Percentiles rank a stretch among this genome's conserved stretches.
Evolutionary conservation across 2,888 invertebrate species (phyloP).

Genomic region (Ormyrus pomaceus): DNA sequence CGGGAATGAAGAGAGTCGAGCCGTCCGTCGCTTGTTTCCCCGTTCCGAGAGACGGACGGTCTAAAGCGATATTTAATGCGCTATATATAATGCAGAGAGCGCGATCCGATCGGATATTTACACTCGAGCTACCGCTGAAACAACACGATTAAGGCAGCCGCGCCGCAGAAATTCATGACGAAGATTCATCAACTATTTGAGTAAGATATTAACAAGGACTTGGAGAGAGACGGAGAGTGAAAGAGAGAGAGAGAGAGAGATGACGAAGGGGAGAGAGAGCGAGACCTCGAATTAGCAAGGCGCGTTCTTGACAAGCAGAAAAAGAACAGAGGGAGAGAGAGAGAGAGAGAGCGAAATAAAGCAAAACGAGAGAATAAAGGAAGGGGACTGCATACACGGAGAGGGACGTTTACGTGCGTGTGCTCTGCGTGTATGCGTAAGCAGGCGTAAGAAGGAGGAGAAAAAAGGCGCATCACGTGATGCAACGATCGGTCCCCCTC

Average conservation of each 20-base stretch:
- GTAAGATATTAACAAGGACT: conserved; percentile 53
- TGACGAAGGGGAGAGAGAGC: conserved; percentile 3
- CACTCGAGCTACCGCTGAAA: conserved; percentile 49
- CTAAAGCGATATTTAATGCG: no score
- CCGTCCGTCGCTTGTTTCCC: no score
- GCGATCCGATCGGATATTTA: conserved; percentile 59
- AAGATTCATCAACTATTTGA: conserved; percentile 36
- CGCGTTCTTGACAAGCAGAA: conserved; percentile 46
- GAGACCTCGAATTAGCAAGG: conserved; percentile 50
- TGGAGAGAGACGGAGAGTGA: conserved; percentile 12
- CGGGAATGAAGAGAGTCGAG: no score
- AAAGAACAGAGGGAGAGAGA: conserved; percentile 36
- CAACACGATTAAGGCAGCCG: conserved; percentile 24
- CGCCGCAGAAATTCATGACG: conserved; percentile 11
- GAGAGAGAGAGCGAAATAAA: conserved; percentile 27
- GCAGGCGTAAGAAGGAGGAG: conserved; percentile 1
- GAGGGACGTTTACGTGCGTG: conserved; percentile 13
- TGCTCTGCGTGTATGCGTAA: neutral
- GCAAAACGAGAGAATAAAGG: conserved; percentile 24
- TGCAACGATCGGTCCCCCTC: conserved; percentile 40
- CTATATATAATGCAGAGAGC: no score
- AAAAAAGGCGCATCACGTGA: conserved; percentile 50
- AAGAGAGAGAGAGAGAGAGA: neutral
- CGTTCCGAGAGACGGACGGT: no score
- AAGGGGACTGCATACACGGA: conserved; percentile 14